Percentiles rank a stretch among this genome's conserved stretches.
Evolutionary conservation across 2,113 vertebrate genomes (phyloP).

Genomic region (Albula glossodonta): DNA sequence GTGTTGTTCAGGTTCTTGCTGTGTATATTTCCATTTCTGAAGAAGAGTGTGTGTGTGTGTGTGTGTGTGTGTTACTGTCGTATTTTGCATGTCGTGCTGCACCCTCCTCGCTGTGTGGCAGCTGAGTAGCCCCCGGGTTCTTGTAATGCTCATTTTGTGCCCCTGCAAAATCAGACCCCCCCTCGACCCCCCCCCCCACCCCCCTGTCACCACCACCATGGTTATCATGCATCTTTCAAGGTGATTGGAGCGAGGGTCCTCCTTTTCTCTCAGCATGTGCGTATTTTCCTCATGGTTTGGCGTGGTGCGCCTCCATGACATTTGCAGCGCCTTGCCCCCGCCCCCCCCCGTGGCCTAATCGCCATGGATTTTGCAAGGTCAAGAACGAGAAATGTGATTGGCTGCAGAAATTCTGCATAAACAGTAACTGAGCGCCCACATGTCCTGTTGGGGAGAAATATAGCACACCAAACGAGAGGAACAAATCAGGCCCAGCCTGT

Average conservation of each 20-base stretch:
- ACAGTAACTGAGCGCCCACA: not conserved
- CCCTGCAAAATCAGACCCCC: not conserved
- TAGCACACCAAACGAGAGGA: too few species aligned
- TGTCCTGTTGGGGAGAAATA: not conserved
- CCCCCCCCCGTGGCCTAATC: constrained; percentile 17
- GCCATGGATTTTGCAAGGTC: constrained; percentile 20
- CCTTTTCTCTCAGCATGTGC: not conserved
- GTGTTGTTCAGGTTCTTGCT: constrained; percentile 32
- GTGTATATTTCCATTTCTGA: constrained; percentile 43
- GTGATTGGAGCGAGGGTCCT: constrained; percentile 16
- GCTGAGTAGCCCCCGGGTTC: constrained; percentile 6
- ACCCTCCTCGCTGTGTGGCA: not conserved
- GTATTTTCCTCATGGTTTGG: constrained; percentile 23
- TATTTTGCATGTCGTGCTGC: not conserved
- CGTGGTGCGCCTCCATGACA: not conserved
- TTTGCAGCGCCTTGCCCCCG: not conserved
- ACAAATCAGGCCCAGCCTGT: too few species aligned
- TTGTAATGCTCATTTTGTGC: not conserved
- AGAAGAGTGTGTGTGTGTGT: not conserved
- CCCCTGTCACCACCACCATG: not conserved
- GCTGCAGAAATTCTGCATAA: not conserved
- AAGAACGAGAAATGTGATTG: constrained; percentile 5
- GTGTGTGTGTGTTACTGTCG: not conserved
- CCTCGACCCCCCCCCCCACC: not conserved
- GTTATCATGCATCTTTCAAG: not conserved